A percentile compares a stretch with the other conserved stretches of the same genome.
Evolutionary conservation across 2,888 invertebrate species (phyloP).

Genomic region (Minunthozetes semirufus): DNA sequence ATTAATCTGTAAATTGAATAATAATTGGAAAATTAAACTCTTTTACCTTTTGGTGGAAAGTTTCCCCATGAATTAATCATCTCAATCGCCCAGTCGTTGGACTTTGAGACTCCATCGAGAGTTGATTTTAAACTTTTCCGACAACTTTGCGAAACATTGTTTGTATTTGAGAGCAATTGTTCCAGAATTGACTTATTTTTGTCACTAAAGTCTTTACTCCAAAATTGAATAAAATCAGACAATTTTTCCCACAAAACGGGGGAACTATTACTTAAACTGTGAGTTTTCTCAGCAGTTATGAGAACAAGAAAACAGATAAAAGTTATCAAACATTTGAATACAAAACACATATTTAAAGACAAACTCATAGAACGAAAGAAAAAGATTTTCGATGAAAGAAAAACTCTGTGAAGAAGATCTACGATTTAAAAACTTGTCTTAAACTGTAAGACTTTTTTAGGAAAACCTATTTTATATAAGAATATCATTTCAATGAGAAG

Average conservation of each 20-base stretch:
- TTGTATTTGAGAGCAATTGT: neutral
- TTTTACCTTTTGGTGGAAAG: constrained; percentile 26
- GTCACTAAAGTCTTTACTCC: neutral
- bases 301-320: neutral
- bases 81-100: neutral
- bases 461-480: too few relatives aligned
- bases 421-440: too few relatives aligned
- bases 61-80: constrained; percentile 33
- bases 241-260: neutral
- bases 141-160: neutral
- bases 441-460: too few relatives aligned
- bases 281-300: neutral
- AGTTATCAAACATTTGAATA: too few relatives aligned
- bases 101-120: neutral
- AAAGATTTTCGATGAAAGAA: neutral
- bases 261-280: neutral
- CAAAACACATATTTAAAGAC: too few relatives aligned
- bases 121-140: neutral
- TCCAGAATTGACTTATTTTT: neutral
- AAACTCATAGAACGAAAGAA: neutral
- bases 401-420: too few relatives aligned
- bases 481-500: too few relatives aligned
- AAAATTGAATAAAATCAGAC: neutral
- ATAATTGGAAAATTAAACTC: neutral
- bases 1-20: too few relatives aligned